Base-by-base conservation (phyloP, 2,113 vertebrate genomes). In the Scortum barcoo region DNA sequence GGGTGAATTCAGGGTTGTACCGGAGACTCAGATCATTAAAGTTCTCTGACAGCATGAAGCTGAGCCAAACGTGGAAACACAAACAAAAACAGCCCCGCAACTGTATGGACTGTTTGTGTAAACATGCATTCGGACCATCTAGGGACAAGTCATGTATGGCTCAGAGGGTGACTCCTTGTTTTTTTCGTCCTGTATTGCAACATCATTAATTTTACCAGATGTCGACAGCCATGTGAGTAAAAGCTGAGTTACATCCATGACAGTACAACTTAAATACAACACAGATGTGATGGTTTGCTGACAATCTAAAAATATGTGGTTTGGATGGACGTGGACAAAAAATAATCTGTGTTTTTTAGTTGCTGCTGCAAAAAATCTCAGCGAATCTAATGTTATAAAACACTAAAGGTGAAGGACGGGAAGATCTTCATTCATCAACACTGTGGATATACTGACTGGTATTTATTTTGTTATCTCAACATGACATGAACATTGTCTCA, bases 251-350 rank as follows among this genome's bases (percentile, higher is more conserved):
- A 75, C 51, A 30, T 20, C 72, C 28, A 33, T 50, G 68, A 24
- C 0, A 28, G n/a, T 54, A 20, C 14, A 33, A 56, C 19, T 40
- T 58, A 16, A 76, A 80, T 46, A 42, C 24, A 68, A 61, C 62
- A 74, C 72, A 80, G 72, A 77, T 80, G 72, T 76, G 66, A 63
- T 6, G 40, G 26, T 56, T 72, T 66, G 44, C 60, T 67, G 61
- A 62, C 63, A 42, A 44, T 26, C 4, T 7, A 5, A 40, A 61
- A 51, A 61, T 22, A 61, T 51, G 33, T 40, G 6, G 5, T 46
- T 53, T 42, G 19, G 17, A 20, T 57, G 40, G 26, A 72, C 13
- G 51, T 17, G 22, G 30, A 51, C 44, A 62, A 79, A 36, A 28
- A 26, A 9, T 26, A 13, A 50, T 33, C 20, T 44, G 58, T 51